phyloP scores from a whole-genome alignment of 2,888 invertebrate species.

The Cryptocheilus praepositus region DNA sequence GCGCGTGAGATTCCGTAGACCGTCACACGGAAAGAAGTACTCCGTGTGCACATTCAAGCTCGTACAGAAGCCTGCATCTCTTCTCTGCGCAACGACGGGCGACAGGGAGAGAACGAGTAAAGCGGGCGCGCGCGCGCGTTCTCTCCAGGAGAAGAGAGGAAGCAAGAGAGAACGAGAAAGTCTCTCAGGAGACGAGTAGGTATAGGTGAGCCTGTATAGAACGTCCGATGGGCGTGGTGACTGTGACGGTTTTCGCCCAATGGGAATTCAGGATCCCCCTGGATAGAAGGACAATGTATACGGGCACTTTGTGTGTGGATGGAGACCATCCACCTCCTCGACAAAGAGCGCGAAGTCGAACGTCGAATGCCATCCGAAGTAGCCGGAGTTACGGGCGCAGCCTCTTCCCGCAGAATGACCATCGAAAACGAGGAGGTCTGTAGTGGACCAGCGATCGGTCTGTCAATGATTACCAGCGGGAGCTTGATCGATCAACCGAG shows the following conservation, averaged over 20 bases:
- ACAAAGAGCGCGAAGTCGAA: conserved; percentile 64
- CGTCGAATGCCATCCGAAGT: conserved; percentile 50
- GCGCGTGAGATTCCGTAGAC: no score
- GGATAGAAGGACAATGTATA: conserved; percentile 71
- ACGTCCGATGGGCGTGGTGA: conserved; percentile 67
- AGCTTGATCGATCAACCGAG: no score
- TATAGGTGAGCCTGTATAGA: conserved; percentile 59
- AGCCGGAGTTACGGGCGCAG: conserved; percentile 26
- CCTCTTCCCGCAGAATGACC: conserved; percentile 30
- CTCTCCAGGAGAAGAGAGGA: conserved; percentile 16
- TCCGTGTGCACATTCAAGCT: neutral
- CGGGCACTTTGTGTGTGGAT: conserved; percentile 59
- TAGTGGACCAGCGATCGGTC: no score
- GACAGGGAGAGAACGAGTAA: conserved; percentile 6
- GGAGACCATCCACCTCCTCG: conserved; percentile 55
- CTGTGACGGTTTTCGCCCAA: conserved; percentile 71
- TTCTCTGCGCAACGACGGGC: neutral
- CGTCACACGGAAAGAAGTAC: no score
- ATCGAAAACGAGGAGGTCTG: no score
- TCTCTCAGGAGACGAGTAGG: conserved; percentile 48
- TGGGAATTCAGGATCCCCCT: conserved; percentile 68
- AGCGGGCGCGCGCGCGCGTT: conserved; percentile 5
- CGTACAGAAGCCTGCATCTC: neutral
- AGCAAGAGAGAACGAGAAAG: conserved; percentile 31
- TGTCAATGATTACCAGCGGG: no score